Percentiles rank a stretch among this genome's conserved stretches.
phyloP scores from a whole-genome alignment of 2,113 vertebrate genomes.

The Cettia cetti region DNA sequence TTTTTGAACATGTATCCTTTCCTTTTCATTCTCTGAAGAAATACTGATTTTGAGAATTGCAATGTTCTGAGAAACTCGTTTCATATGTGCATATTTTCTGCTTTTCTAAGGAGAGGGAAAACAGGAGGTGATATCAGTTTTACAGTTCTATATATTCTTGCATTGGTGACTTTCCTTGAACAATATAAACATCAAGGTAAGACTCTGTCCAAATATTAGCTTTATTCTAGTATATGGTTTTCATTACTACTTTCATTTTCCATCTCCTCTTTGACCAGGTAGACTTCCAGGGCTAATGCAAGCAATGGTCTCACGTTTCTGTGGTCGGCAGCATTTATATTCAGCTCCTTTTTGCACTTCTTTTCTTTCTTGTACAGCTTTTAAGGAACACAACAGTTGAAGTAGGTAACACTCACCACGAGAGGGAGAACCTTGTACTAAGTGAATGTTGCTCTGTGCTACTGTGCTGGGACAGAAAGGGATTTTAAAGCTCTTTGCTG shows the following conservation, averaged over 20 bases:
- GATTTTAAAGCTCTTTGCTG: constrained; percentile 37
- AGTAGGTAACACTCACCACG: constrained; percentile 31
- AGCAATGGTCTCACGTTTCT: background rate
- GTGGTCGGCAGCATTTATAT: background rate
- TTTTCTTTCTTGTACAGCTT: constrained; percentile 12
- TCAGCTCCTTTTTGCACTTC: constrained; percentile 13
- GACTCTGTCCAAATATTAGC: background rate
- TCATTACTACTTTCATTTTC: constrained; percentile 6
- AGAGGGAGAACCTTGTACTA: constrained; percentile 42
- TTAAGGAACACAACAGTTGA: constrained; percentile 5
- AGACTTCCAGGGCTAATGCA: background rate
- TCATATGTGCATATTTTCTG: constrained; percentile 32
- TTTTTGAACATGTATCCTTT: constrained; percentile 55
- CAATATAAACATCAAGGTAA: background rate
- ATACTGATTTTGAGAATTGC: background rate
- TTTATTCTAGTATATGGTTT: constrained; percentile 13
- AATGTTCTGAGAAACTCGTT: background rate
- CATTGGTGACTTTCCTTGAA: background rate
- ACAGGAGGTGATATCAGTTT: background rate
- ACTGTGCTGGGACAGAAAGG: constrained; percentile 39
- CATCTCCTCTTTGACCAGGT: background rate
- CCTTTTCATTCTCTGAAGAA: constrained; percentile 62
- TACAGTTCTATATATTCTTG: constrained; percentile 21
- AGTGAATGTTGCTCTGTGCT: constrained; percentile 26
- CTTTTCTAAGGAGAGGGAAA: constrained; percentile 22